Evolutionary conservation across 2,888 invertebrate genomes (phyloP), one percentile per base, ranked within the genome.

Genomic region (Icerya purchasi): DNA sequence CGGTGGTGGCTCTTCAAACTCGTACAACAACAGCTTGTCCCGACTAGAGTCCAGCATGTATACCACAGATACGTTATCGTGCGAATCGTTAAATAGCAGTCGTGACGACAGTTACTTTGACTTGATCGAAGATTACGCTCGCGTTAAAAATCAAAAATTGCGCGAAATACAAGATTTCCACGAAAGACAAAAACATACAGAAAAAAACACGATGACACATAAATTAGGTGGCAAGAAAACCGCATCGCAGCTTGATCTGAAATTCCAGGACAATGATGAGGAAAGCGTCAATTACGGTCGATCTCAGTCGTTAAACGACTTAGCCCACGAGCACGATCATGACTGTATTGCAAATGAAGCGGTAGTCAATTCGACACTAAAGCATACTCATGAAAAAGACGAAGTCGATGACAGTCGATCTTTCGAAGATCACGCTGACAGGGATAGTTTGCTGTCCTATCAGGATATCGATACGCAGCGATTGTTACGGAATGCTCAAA

Each of bases 401-500:
- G 61, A 61, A 8, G 52, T 24, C 36, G 60, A 54, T 10, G 59
- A 59, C 14, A 21, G 22, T 14, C n/a, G n/a, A n/a, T n/a, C n/a
- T n/a, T n/a, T n/a, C n/a, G 49, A 50, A 54, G 50, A 62, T 54
- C 8, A 61, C 54, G 57, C 56, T 52, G 51, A 54, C 51, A 10
- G 10, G 5, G 51, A 52, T 22, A 50, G 22, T 52, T 50, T 51
- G 2, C 18, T 57, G 10, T 55, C 51, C 8, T 53, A 54, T 20
- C 19, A 54, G 5, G 50, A 53, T 14, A 24, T 55, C 2, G 64
- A 62, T 49, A 73, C 72, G 2, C 68, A 64, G 3, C 69, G 72
- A 59, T 66, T 75, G 55, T 62, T 75, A 52, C 69, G 70, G 60
- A 74, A 74, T 57, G 72, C 75, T 2, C 72, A 74, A 64, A 69